Conservation (phyloP, 2,797 vertebrate species). For the Amblyraja radiata region DNA sequence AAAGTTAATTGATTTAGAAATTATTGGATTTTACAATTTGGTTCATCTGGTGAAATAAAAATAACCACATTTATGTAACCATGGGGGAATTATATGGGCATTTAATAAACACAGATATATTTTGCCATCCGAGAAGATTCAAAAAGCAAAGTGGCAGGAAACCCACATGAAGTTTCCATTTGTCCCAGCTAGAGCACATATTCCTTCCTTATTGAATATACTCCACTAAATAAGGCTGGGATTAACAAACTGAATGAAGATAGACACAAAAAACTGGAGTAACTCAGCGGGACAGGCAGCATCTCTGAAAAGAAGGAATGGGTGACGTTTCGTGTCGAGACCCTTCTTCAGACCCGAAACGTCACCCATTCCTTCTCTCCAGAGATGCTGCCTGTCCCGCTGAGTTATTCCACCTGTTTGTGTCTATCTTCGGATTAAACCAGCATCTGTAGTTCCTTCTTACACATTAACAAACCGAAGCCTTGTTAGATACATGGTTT, state of each 20-base stretch:
- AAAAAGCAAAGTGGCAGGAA: not conserved
- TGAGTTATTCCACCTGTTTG: too few species aligned
- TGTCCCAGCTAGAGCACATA: not conserved
- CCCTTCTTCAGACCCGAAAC: too few species aligned
- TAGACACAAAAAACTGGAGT: too few species aligned
- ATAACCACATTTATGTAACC: not conserved
- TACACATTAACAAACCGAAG: not conserved
- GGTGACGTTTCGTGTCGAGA: too few species aligned
- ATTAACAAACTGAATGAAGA: too few species aligned
- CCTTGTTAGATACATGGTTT: too few species aligned
- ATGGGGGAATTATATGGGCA: not conserved
- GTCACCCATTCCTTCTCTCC: too few species aligned
- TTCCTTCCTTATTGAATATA: not conserved
- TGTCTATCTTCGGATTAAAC: too few species aligned
- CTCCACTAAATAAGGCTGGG: not conserved
- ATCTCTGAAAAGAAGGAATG: too few species aligned
- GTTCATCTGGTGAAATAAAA: not conserved
- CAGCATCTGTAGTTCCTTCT: too few species aligned
- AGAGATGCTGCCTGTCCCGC: too few species aligned
- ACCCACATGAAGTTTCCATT: not conserved
- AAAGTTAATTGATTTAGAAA: not conserved
- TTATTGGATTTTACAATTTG: not conserved
- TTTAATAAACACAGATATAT: not conserved
- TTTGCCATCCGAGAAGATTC: not conserved
- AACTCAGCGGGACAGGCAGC: too few species aligned